phyloP scores from a whole-genome alignment of 1,140 invertebrate species.

The Bombus pyrosoma region DNA sequence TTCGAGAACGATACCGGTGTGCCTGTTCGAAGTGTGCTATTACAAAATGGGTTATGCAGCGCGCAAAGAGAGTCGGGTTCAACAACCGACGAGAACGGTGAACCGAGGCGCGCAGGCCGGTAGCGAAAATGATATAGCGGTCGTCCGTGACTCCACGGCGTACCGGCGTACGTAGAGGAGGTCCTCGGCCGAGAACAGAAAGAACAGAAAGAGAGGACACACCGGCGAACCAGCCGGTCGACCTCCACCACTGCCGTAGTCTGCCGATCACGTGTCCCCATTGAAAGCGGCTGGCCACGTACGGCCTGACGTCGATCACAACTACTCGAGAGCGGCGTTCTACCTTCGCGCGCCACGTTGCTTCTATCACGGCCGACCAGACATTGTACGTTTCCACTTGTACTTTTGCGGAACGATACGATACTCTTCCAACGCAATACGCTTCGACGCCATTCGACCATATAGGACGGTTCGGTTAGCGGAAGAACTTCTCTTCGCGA shows the following conservation, averaged over 20 bases:
- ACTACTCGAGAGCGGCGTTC: conserved; percentile 67
- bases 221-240: conserved; percentile 42
- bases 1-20: conserved; percentile 58
- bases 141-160: conserved; percentile 72
- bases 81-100: conserved; percentile 77
- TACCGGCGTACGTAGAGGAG: conserved; percentile 43
- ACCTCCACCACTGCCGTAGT: conserved; percentile 59
- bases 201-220: conserved; percentile 34
- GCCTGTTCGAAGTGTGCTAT: conserved; percentile 80
- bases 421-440: neutral
- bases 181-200: conserved; percentile 48
- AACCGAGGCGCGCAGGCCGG: conserved; percentile 72
- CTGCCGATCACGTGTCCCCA: conserved; percentile 73
- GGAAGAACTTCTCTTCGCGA: too few relatives aligned
- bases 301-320: conserved; percentile 73
- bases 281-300: conserved; percentile 76
- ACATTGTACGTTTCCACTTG: conserved; percentile 74
- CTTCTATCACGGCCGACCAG: conserved; percentile 58
- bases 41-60: conserved; percentile 83
- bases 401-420: conserved; percentile 73
- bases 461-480: neutral
- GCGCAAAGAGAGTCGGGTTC: conserved; percentile 78
- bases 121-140: conserved; percentile 80
- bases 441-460: neutral
- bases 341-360: conserved; percentile 6